Evolutionary conservation across 2,113 vertebrate species (phyloP).

Genomic region (Grantiella picta): DNA sequence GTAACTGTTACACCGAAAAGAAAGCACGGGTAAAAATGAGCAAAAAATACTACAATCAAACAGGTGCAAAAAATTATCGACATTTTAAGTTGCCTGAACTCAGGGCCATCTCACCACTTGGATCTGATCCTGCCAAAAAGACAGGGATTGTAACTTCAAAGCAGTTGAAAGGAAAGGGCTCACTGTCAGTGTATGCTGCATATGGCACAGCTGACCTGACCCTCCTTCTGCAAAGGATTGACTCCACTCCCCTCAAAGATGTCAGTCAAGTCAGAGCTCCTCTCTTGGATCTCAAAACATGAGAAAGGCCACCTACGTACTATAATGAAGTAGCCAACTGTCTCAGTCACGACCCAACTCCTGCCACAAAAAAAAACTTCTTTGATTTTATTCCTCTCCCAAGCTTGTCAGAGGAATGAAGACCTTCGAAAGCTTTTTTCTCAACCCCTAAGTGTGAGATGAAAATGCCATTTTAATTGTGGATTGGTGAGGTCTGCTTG

Average conservation of each 20-base stretch:
- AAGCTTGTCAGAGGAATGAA: neutral
- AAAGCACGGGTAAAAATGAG: neutral
- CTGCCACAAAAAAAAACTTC: neutral
- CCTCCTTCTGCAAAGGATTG: neutral
- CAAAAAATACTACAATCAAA: neutral
- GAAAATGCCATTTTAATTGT: conserved; percentile 27
- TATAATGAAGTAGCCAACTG: conserved; percentile 33
- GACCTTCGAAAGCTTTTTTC: conserved; percentile 7
- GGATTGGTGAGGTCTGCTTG: neutral
- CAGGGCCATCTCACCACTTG: neutral
- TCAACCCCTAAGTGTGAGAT: neutral
- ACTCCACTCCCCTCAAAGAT: neutral
- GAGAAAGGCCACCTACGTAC: conserved; percentile 24
- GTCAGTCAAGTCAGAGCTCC: neutral
- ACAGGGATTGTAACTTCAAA: neutral
- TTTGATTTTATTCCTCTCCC: neutral
- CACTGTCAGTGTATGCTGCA: neutral
- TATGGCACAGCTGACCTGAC: neutral
- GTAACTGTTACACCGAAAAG: neutral
- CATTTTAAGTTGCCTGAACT: neutral
- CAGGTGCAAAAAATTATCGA: neutral
- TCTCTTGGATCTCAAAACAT: conserved; percentile 3
- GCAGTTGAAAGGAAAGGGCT: neutral
- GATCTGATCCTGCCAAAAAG: neutral
- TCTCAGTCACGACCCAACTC: neutral